Base-by-base conservation (phyloP, 2,888 invertebrate species). In the Thumatha senex region DNA sequence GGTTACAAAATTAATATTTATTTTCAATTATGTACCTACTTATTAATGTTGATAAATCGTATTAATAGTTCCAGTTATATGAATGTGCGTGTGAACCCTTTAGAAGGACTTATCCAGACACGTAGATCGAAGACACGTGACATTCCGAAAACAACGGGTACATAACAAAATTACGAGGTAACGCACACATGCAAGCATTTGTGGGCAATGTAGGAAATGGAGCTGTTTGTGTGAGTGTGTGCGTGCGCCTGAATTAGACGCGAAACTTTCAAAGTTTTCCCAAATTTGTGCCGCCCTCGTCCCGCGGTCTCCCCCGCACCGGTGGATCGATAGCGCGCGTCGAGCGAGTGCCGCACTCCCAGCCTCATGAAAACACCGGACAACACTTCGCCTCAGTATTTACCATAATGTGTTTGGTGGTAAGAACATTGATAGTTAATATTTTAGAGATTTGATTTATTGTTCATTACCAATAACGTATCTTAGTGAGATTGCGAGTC, bases 241-340 rank as follows among this genome's bases (percentile, higher is more conserved):
- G 91, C 88, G 91, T 89, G 89, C 89, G 90, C 91, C 88, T 90
- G 91, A 91, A 91, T 90, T 91, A 91, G 90, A 91, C 90, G 91
- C 86, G 86, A 90, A 91, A 91, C 91, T 91, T 91, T 91, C 90
- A 89, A 91, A 91, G 91, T 91, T 91, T 91, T 91, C 91, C 91
- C 90, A 90, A 91, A 90, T 91, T 91, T 89, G 82, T 84, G 82
- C 85, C 87, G 82, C 87, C 80, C 76, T 64, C 72, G 76, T 71
- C 77, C 76, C 63, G 63, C 55, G 67, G 70, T 30, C 35, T 43
- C 76, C 72, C 76, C 62, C 74, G 74, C 71, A 60, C 74, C 73
- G 73, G 75, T 67, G 78, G 89, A 88, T 88, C 89, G 89, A 90
- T 90, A 89, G 67, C 86, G 80, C 76, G 84, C 84, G 83, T 74